These are phyloP conservation scores for Pheosia tremula DNA, from an alignment of 2,888 invertebrate species.

Conservation along the genomic window DNA sequence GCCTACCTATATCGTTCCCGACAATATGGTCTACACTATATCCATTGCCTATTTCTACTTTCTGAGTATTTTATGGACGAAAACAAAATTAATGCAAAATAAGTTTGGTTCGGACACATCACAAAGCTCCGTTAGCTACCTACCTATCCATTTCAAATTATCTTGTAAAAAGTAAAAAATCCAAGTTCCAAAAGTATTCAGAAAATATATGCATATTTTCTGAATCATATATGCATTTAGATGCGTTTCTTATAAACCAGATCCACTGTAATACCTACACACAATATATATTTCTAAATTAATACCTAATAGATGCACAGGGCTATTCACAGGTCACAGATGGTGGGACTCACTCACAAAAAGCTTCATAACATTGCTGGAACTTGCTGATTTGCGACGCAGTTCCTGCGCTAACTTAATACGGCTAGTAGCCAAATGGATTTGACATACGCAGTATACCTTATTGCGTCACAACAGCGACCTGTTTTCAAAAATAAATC, in stretches of 20 bases:
- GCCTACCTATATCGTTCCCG: no score
- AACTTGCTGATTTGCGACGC: constrained; percentile 65
- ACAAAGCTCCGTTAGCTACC: no score
- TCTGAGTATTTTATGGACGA: no score
- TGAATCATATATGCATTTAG: not conserved
- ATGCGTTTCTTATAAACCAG: constrained; percentile 26
- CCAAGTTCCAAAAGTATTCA: not conserved
- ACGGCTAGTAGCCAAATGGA: constrained; percentile 8
- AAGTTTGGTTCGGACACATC: no score
- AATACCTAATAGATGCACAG: constrained; percentile 53
- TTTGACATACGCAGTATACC: constrained; percentile 3
- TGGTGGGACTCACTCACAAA: constrained; percentile 56
- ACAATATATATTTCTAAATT: constrained; percentile 42
- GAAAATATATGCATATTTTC: no score
- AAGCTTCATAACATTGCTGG: constrained; percentile 60
- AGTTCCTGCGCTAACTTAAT: constrained; percentile 44
- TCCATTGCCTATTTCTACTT: no score
- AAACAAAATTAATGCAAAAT: no score
- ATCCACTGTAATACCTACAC: constrained; percentile 16
- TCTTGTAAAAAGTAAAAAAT: no score
- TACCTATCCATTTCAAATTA: no score
- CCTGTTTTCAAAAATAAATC: constrained; percentile 2
- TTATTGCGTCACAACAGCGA: constrained; percentile 20
- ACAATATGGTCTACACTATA: no score
- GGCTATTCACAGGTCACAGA: constrained; percentile 71